Conservation (phyloP, 2,113 vertebrate genomes). For the Calypte anna region DNA sequence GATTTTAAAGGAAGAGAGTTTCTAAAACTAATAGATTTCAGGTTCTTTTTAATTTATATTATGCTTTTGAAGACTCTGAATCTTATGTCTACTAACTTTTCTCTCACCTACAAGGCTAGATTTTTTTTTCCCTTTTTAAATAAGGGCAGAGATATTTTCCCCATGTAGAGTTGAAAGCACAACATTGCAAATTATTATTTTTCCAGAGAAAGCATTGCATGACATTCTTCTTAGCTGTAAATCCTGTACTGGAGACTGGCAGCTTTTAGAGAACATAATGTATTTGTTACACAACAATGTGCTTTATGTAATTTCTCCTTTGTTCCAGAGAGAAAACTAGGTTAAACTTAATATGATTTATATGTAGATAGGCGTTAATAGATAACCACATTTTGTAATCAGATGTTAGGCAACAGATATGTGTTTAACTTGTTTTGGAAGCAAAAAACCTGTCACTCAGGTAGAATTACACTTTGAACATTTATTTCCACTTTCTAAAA, state of each 20-base stretch:
- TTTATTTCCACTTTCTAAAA: not conserved
- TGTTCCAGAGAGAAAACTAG: constrained; percentile 47
- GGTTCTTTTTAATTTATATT: not conserved
- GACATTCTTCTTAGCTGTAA: not conserved
- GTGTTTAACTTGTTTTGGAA: not conserved
- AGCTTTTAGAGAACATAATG: not conserved
- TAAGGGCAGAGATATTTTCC: not conserved
- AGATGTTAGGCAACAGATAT: not conserved
- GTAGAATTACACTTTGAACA: not conserved
- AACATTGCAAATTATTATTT: not conserved
- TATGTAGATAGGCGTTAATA: constrained; percentile 15
- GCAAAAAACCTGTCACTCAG: not conserved
- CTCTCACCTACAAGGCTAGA: not conserved
- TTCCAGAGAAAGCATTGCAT: not conserved
- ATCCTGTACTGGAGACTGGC: not conserved
- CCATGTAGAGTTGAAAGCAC: not conserved
- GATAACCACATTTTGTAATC: constrained; percentile 10
- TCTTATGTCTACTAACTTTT: not conserved
- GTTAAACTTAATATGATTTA: constrained; percentile 22
- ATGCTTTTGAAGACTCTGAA: not conserved
- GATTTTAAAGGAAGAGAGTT: not conserved
- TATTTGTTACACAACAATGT: constrained; percentile 14
- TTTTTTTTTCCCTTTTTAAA: not conserved
- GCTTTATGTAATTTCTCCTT: constrained; percentile 35
- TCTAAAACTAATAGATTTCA: not conserved